Evolutionary conservation across 2,888 invertebrate species (phyloP).

Genomic region (Trichogramma dendrolimi): DNA sequence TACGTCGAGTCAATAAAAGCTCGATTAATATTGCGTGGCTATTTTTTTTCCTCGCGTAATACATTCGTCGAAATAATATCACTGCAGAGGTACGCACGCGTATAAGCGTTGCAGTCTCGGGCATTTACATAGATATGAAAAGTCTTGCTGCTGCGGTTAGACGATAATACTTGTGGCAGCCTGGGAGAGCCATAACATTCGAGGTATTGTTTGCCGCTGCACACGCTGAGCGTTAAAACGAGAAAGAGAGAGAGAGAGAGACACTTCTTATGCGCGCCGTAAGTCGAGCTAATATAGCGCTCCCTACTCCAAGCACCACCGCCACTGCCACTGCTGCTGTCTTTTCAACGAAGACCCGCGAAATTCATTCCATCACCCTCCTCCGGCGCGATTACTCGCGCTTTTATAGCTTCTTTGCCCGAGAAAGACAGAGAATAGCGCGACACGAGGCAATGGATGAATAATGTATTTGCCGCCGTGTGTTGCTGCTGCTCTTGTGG

Average conservation of each 20-base stretch:
- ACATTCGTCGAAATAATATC: not conserved
- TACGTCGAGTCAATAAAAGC: no score
- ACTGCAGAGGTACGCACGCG: not conserved
- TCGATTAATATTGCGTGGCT: no score
- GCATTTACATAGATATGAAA: no score
- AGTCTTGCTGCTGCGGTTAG: no score
- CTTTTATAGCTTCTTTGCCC: slow-evolving; percentile 23
- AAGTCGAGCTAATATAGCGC: slow-evolving; percentile 52
- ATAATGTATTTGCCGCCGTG: slow-evolving; percentile 18
- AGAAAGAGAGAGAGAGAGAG: not conserved
- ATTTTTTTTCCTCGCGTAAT: no score
- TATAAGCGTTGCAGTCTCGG: not conserved
- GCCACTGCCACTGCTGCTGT: no score
- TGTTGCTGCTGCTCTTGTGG: no score
- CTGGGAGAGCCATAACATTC: not conserved
- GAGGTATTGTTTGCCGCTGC: not conserved
- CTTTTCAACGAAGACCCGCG: slow-evolving; percentile 14
- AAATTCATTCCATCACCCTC: slow-evolving; percentile 28
- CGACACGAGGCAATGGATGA: slow-evolving; percentile 27
- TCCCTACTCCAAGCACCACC: slow-evolving; percentile 1
- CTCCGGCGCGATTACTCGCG: slow-evolving; percentile 20
- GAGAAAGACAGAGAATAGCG: slow-evolving; percentile 5
- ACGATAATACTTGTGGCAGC: no score
- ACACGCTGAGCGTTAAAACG: slow-evolving; percentile 21
- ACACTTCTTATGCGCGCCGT: slow-evolving; percentile 42